Conservation (phyloP, 2,797 vertebrate species). For the Typhlichthys eigenmanni region DNA sequence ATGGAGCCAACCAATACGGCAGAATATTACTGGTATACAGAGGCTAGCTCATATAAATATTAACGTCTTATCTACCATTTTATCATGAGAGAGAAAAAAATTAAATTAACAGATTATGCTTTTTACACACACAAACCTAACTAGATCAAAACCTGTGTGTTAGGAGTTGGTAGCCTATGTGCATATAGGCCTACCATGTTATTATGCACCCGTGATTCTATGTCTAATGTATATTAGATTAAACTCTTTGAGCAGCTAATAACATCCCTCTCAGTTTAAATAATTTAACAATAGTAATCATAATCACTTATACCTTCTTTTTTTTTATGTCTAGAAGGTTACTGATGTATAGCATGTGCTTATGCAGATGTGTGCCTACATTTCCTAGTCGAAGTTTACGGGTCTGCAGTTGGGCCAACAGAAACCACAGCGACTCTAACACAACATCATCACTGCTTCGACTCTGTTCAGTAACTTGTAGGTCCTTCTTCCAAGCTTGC, state of each 20-base stretch:
- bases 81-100: too few relatives aligned
- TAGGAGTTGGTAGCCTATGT: too few relatives aligned
- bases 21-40: rapidly evolving
- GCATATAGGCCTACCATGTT: too few relatives aligned
- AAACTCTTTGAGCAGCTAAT: background rate
- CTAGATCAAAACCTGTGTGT: too few relatives aligned
- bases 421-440: background rate
- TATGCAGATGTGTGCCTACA: constrained; percentile 21
- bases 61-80: too few relatives aligned
- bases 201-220: too few relatives aligned
- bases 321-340: constrained; percentile 41
- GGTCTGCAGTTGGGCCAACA: constrained; percentile 21
- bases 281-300: background rate
- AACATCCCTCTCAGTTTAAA: too few relatives aligned
- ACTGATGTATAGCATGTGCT: constrained; percentile 47
- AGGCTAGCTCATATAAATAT: constrained; percentile 3
- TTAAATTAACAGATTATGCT: too few relatives aligned
- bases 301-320: background rate
- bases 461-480: background rate
- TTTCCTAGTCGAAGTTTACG: constrained; percentile 28
- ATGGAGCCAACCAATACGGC: constrained; percentile 10
- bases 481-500: constrained; percentile 44
- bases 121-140: too few relatives aligned
- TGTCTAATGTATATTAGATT: too few relatives aligned
- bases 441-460: constrained; percentile 13